Base-by-base conservation (phyloP, 2,888 invertebrate genomes). In the Mechanitis mazaeus region DNA sequence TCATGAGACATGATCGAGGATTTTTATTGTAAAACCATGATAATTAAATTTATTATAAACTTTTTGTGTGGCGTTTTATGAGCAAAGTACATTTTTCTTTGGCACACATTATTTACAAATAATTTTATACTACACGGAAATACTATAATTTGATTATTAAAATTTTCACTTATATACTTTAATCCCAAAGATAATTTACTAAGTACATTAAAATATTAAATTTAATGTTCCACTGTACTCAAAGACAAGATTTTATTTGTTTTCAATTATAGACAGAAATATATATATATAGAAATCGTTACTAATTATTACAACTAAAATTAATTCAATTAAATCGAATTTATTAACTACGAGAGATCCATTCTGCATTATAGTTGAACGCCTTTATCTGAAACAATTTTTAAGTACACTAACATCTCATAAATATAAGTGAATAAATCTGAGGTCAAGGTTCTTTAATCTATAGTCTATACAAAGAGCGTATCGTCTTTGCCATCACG, bases 331-430 rank as follows among this genome's bases (percentile, higher is more conserved):
- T 58, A 64, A 64, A 64, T 78, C 75, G 73, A 74, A 69, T 72
- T 75, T 75, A 81, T 80, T 80, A 84, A 82, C 82, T 85, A 83
- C 77, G 75, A 73, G 87, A 87, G 87, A 88, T 88, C 88, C 80
- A 76, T 83, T 78, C 80, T 83, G 87, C 82, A 77, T 83, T 79
- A 72, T 71, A 69, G 78, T 74, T 76, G 77, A 72, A 64, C 69
- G 65, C 70, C 72, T 69, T 58, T 56, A 73, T 66, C 85, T 82
- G 83, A 53, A 76, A 79, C 69, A 28, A 69, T 20, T 20, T 20
- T 20, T 6, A 38, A 38, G 38, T 20, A 47, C 47, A 47, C 47
- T 9, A 47, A 38, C 7, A 38, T 6, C 38, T 38, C 4, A 38
- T 6, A 38, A 4, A 38, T 38, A 7, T 4, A 38, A 38, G 20